A percentile compares a stretch with the other conserved stretches of the same genome.
Evolutionary conservation across 2,113 vertebrate species (phyloP).

Genomic region (Takifugu bimaculatus): DNA sequence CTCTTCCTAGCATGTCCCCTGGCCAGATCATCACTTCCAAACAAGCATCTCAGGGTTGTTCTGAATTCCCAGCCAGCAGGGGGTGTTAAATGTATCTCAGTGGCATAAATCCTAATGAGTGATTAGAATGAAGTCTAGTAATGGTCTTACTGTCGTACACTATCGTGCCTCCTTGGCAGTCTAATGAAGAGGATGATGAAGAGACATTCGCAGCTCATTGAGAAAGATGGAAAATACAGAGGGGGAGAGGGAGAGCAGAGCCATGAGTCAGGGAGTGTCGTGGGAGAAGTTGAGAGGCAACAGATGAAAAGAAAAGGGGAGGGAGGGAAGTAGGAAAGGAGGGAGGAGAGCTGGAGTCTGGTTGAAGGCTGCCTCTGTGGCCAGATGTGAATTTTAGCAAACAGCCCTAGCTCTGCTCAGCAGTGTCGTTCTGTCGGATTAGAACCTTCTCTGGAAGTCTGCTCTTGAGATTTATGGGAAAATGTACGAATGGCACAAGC

Average conservation of each 20-base stretch:
- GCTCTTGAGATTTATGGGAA: constrained; percentile 53
- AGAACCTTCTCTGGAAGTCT: constrained; percentile 36
- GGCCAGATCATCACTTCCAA: no score
- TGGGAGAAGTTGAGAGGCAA: constrained; percentile 46
- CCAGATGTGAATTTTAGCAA: constrained; percentile 74
- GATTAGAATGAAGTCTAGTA: constrained; percentile 20
- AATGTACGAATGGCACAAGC: constrained; percentile 97
- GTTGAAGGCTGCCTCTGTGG: constrained; percentile 63
- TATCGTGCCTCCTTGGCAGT: constrained; percentile 20
- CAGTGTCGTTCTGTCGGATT: constrained; percentile 66
- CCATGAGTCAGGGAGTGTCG: constrained; percentile 45
- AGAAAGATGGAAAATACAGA: not conserved
- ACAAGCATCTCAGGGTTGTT: constrained; percentile 2
- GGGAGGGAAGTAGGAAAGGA: constrained; percentile 10
- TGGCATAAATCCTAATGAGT: constrained; percentile 11
- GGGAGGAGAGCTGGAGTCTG: constrained; percentile 57
- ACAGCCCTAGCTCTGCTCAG: constrained; percentile 45
- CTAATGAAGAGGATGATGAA: constrained; percentile 32
- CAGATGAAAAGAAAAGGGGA: constrained; percentile 42
- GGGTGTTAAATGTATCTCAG: constrained; percentile 20
- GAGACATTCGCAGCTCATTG: constrained; percentile 10
- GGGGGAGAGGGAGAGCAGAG: constrained; percentile 16
- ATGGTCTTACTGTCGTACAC: constrained; percentile 38
- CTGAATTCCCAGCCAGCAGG: constrained; percentile 22
- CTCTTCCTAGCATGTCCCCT: not conserved